Base-by-base conservation (phyloP, 2,797 vertebrate genomes). In the Esox masquinongy region DNA sequence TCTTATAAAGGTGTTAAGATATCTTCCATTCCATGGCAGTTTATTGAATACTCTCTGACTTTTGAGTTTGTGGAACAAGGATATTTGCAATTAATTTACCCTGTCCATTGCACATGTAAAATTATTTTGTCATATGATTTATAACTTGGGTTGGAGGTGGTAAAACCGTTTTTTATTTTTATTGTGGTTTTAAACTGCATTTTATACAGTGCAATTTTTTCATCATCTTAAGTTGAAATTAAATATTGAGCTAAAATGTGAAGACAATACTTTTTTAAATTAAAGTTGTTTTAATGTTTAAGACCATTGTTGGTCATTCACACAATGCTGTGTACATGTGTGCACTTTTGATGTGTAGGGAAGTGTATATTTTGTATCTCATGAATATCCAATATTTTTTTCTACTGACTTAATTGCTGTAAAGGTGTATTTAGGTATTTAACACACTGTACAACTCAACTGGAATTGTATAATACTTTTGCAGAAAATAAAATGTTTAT, bases 401-500 rank as follows among this genome's bases (percentile, higher is more conserved):
- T 92, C 87, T 93, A 94, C 90, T 89, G 91, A 88, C 78, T 86
- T 85, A 81, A 75, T 78, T 81, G 72, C 86, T 91, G 90, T 89
- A 89, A 92, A 90, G 77, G 85, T 90, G 91, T 92, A 92, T 92
- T 93, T 93, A 91, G 90, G 79, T 93, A 93, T 93, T 91, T 91
- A 91, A 91, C 89, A 90, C 86, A 87, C 80, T 90, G 86, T 90
- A 86, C 82, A 91, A 90, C 86, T 80, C 75, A 90, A 88, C 86
- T 89, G 91, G 90, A 92, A 89, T 87, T 91, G 91, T 91, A 88
- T 86, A 76, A 92, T 94, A 92, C 91, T 94, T 92, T 82, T 92
- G 90, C 90, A 90, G 90, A 83, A 78, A 88, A 81, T 94, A 89
- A 91, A 91, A 91, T 77, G 82, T 89, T 93, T 94, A 84, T 93